Evolutionary conservation across 2,113 vertebrate species (phyloP).

Genomic region (Caranx melampygus): DNA sequence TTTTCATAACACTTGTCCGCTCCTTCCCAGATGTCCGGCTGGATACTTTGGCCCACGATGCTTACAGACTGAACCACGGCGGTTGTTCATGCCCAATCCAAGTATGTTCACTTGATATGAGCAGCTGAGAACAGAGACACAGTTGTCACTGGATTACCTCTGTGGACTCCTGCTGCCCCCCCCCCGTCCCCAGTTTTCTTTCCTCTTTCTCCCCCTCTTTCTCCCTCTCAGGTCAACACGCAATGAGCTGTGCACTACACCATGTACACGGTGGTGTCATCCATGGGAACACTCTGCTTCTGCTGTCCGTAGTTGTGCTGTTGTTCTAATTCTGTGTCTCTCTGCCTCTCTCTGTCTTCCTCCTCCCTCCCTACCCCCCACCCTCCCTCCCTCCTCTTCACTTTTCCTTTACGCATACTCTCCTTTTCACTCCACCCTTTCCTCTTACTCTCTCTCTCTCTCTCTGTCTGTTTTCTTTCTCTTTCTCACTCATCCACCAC

Average conservation of each 20-base stretch:
- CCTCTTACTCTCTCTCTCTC: conserved; percentile 32
- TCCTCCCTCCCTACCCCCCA: conserved; percentile 44
- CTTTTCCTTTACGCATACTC: conserved; percentile 57
- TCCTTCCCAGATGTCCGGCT: conserved; percentile 96
- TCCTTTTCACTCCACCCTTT: conserved; percentile 58
- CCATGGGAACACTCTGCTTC: conserved; percentile 81
- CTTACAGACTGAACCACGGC: conserved; percentile 96
- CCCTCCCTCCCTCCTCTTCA: conserved; percentile 27
- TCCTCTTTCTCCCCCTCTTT: conserved; percentile 67
- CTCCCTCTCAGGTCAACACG: conserved; percentile 77
- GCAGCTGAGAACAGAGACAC: conserved; percentile 81
- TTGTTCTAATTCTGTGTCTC: conserved; percentile 87
- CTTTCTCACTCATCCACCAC: conserved; percentile 83
- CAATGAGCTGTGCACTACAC: conserved; percentile 71
- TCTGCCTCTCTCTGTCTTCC: conserved; percentile 38
- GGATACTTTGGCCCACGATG: conserved; percentile 98
- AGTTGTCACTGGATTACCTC: conserved; percentile 79
- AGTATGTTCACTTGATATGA: conserved; percentile 91
- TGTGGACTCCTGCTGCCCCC: conserved; percentile 67
- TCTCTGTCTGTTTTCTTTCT: conserved; percentile 34
- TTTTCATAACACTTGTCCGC: conserved; percentile 87
- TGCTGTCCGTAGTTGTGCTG: conserved; percentile 79
- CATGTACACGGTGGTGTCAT: conserved; percentile 72
- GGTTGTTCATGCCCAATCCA: conserved; percentile 97
- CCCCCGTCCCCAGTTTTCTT: conserved; percentile 23